A percentile compares a stretch with the other conserved stretches of the same genome.
Evolutionary conservation across 2,113 vertebrate genomes (phyloP).

Genomic region (Antechinus stuartii): DNA sequence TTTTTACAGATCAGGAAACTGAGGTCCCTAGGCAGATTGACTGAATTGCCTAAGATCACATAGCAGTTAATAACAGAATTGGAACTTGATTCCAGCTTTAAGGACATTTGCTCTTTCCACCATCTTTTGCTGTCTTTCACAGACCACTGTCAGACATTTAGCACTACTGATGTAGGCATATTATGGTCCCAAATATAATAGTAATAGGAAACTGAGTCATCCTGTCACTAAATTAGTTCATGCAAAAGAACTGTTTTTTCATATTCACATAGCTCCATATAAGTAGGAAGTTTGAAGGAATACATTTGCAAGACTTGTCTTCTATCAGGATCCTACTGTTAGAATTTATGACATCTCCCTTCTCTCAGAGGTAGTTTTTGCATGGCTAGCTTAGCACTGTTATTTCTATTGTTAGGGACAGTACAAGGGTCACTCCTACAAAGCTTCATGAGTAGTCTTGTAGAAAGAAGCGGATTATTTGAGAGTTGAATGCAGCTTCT

Average conservation of each 20-base stretch:
- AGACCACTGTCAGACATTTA: not conserved
- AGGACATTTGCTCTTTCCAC: not conserved
- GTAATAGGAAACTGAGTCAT: not conserved
- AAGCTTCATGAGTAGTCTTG: not conserved
- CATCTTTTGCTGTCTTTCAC: not conserved
- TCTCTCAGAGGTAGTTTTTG: not conserved
- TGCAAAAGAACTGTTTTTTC: not conserved
- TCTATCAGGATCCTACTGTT: not conserved
- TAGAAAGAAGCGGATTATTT: not conserved
- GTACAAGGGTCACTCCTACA: not conserved
- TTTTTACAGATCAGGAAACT: conserved; percentile 36
- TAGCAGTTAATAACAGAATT: fast-evolving
- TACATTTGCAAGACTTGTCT: not conserved
- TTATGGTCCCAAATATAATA: not conserved
- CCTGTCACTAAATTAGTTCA: not conserved
- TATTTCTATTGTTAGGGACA: not conserved
- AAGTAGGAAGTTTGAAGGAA: not conserved
- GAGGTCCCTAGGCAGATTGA: not conserved
- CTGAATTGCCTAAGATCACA: not conserved
- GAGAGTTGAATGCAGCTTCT: not conserved
- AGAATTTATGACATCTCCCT: not conserved
- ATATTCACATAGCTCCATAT: not conserved
- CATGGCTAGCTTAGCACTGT: not conserved
- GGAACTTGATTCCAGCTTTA: not conserved
- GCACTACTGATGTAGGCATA: not conserved